Conservation (phyloP, 2,888 invertebrate species). For the Scaptodrosophila latifasciaeformis region DNA sequence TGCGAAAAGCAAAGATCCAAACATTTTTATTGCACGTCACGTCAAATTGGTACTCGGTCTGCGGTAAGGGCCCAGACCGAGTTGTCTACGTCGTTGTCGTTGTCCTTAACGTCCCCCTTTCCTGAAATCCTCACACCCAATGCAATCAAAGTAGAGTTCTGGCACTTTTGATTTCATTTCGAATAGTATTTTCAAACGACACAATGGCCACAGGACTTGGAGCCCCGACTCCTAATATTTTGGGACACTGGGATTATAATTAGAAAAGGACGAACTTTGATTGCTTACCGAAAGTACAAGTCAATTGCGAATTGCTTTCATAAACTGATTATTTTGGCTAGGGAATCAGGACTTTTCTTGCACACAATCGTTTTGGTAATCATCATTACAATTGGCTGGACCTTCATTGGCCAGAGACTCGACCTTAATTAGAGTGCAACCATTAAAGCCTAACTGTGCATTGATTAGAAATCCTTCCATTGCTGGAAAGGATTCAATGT, state of each 20-base stretch:
- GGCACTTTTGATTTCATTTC: slow-evolving; percentile 43
- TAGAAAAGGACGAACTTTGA: slow-evolving; percentile 38
- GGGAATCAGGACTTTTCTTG: neutral
- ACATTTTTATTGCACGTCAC: slow-evolving; percentile 60
- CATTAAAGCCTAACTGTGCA: no score
- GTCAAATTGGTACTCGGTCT: slow-evolving; percentile 43
- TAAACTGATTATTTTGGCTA: slow-evolving; percentile 27
- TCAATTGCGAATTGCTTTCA: neutral
- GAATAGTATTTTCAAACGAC: slow-evolving; percentile 1
- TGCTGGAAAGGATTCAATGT: neutral
- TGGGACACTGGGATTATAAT: slow-evolving; percentile 29
- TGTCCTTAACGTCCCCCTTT: no score
- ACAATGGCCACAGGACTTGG: no score
- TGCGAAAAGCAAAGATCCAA: slow-evolving; percentile 38
- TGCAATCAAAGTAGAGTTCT: slow-evolving; percentile 27
- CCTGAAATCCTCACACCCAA: neutral
- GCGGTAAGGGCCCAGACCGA: no score
- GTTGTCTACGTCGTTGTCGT: no score
- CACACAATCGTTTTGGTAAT: slow-evolving; percentile 60
- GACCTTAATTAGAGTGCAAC: no score
- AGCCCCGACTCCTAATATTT: neutral
- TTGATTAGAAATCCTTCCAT: no score
- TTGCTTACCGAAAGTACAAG: slow-evolving; percentile 20
- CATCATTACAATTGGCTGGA: slow-evolving; percentile 44
- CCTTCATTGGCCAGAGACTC: neutral